Percentiles rank a stretch among this genome's conserved stretches.
Conservation (phyloP, 2,797 vertebrate genomes). For the Leuciscus waleckii region DNA sequence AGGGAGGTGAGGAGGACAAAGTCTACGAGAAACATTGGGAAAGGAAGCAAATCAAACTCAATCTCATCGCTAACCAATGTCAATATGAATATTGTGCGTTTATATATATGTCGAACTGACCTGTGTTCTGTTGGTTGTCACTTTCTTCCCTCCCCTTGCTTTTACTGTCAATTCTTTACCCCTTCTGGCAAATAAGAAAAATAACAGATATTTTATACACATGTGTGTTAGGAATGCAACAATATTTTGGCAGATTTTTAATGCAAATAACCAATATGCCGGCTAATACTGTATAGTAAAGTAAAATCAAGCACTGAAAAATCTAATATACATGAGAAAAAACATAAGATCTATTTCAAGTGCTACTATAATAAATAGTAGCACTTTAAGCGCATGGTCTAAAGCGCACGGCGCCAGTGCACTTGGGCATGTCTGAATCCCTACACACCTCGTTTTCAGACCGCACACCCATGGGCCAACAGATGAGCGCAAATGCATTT, state of each 20-base stretch:
- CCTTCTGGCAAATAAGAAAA: slow-evolving; percentile 67
- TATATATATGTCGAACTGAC: slow-evolving; percentile 56
- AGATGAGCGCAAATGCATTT: too few species aligned
- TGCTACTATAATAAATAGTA: too few species aligned
- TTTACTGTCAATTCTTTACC: slow-evolving; percentile 79
- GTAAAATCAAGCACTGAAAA: not conserved
- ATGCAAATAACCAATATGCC: not conserved
- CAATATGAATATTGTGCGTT: not conserved
- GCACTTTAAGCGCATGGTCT: too few species aligned
- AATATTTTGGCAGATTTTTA: not conserved
- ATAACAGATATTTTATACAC: not conserved
- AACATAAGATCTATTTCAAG: too few species aligned
- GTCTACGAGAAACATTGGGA: slow-evolving; percentile 47
- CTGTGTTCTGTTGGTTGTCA: slow-evolving; percentile 77
- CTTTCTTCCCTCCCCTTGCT: slow-evolving; percentile 78
- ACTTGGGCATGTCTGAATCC: too few species aligned
- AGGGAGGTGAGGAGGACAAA: slow-evolving; percentile 71
- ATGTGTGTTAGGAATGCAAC: not conserved
- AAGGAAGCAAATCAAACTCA: too few species aligned
- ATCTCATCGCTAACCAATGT: not conserved
- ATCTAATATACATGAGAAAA: too few species aligned
- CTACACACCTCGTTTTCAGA: too few species aligned
- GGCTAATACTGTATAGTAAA: not conserved
- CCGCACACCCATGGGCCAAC: too few species aligned
- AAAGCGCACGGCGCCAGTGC: too few species aligned